Evolutionary conservation across 2,113 vertebrate genomes (phyloP), one percentile per base, ranked within the genome.

Genomic region (Plecotus auritus): DNA sequence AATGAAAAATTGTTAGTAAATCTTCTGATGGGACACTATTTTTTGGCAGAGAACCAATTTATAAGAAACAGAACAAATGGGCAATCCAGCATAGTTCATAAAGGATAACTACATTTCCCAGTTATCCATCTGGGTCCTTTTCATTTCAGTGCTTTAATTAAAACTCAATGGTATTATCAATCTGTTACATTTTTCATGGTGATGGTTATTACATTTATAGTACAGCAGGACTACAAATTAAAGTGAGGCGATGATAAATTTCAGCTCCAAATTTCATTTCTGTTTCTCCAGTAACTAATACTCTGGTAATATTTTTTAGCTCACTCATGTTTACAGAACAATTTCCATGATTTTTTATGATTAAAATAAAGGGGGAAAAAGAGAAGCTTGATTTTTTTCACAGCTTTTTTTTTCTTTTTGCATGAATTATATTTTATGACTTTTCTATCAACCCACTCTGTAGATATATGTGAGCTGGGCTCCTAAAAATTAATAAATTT

Each of bases 71-170:
- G 23, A 98, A 83, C 97, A 98, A 97, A 76, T 82, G 26, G 97
- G 95, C 96, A 98, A 98, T 97, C 98, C 97, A 96, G 96, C 96
- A 97, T 98, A 98, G 98, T 98, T 98, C 97, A 98, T 98, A 98
- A 97, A 98, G 96, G 97, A 97, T 98, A 98, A 98, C 98, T 98
- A 97, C 98, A 98, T 98, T 98, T 98, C 98, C 98, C 97, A 98
- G 97, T 98, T 98, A 98, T 98, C 98, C 98, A 98, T 98, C 98
- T 98, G 98, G 98, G 98, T 96, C 98, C 95, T 98, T 98, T 98
- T 98, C 98, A 98, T 98, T 98, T 98, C 98, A 98, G 98, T 98
- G 96, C 97, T 98, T 98, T 99, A 99, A 99, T 99, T 99, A 99
- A 98, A 99, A 98, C 98, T 98, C 98, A 98, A 98, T 98, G 98